Base-by-base conservation (phyloP, 2,888 invertebrate species). In the Agrotis exclamationis region DNA sequence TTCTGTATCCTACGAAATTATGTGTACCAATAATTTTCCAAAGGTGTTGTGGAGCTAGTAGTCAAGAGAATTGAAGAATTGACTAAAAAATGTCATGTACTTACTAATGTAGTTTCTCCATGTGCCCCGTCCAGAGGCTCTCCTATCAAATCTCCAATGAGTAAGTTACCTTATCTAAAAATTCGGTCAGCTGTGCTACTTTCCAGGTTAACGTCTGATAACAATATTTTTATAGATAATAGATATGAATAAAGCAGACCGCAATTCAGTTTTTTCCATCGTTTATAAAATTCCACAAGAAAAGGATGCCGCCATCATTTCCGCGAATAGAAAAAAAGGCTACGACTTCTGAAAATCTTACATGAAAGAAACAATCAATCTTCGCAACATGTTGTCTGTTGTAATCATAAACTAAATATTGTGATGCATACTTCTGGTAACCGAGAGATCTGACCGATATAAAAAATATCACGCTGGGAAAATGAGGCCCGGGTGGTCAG, bases 371-470 rank as follows among this genome's bases (percentile, higher is more conserved):
- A 63, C 54, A 28, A 82, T 78, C 79, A 71, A 78, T 78, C 82
- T 66, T 71, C 33, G 22, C 20, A 24, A 50, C 45, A 6, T 66
- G 48, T 50, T 59, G 58, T 68, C 47, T 63, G 14, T 66, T 71
- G 20, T 82, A 53, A 79, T 82, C 79, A 63, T 56, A 50, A 67
- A 71, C 47, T 24, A 63, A 79, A 82, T 82, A 71, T 82, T 82
- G 51, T 78, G 63, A 70, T 70, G 56, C 54, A 63, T 57, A 64
- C 16, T 60, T 72, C 28, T 51, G 44, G 44, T 22, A 48, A 53
- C 50, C 28, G 54, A 65, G 58, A 65, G 64, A 66, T 79, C 44
- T 66, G 53, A 63, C 63, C 53, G 66, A 67, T 71, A 57, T 63
- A 18, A 63, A 67, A 69, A 33, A 28, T 67, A 72, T 67, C 64